A percentile compares a stretch with the other conserved stretches of the same genome.
Conservation (phyloP, 2,113 vertebrate species). For the Cyrtonyx montezumae region DNA sequence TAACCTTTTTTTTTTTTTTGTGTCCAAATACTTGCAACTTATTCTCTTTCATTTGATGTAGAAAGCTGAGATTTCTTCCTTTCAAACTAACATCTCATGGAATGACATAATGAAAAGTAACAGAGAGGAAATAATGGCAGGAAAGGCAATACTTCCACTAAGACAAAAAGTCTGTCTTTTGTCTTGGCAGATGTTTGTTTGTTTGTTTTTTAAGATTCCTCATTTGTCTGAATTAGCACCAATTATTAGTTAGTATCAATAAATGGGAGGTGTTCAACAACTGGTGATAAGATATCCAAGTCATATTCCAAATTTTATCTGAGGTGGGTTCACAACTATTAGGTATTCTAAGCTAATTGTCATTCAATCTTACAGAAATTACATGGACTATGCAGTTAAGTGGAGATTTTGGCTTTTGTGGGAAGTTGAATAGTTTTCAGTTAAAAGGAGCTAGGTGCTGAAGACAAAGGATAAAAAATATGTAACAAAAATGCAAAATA, state of each 20-base stretch:
- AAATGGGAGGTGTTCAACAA: background rate
- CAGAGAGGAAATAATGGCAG: background rate
- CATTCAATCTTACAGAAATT: background rate
- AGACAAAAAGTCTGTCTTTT: background rate
- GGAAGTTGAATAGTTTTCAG: background rate
- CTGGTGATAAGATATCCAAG: background rate
- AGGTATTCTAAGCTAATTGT: background rate
- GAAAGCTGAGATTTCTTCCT: background rate
- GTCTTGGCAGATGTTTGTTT: background rate
- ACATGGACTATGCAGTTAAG: background rate
- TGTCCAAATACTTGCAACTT: background rate
- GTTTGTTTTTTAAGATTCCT: background rate
- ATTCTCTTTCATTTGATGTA: background rate
- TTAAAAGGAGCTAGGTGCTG: background rate
- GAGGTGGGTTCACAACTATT: background rate
- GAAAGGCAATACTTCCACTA: background rate
- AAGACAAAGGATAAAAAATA: background rate
- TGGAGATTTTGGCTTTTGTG: background rate
- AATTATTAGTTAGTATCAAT: background rate
- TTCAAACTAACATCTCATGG: background rate
- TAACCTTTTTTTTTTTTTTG: background rate
- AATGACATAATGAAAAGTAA: background rate
- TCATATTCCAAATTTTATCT: background rate
- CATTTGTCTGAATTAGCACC: background rate
- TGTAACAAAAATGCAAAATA: background rate